Evolutionary conservation across 2,113 vertebrate species (phyloP).

Genomic region (Pachypanchax playfairii): DNA sequence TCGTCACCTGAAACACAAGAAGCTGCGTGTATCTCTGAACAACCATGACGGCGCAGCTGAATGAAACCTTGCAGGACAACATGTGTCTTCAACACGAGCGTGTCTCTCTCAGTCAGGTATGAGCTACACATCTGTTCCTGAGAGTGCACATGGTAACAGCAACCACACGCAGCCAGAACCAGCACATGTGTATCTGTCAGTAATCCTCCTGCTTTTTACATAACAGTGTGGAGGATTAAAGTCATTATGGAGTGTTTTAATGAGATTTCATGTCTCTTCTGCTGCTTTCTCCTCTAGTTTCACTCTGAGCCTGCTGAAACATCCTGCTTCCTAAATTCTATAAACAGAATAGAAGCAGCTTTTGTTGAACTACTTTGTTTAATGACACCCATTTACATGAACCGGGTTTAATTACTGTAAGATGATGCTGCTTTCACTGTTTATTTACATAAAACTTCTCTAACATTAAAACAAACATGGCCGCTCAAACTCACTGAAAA

Average conservation of each 20-base stretch:
- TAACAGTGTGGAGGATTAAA: slow-evolving; percentile 68
- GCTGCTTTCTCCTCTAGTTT: slow-evolving; percentile 12
- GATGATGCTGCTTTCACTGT: slow-evolving; percentile 4
- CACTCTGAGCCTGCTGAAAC: slow-evolving; percentile 22
- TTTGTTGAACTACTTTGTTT: slow-evolving; percentile 41
- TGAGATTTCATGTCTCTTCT: slow-evolving; percentile 48
- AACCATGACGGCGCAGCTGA: too few species aligned
- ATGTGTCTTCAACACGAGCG: too few species aligned
- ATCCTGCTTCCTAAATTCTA: slow-evolving; percentile 24
- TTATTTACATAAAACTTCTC: neutral
- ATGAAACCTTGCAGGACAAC: too few species aligned
- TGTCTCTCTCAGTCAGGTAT: neutral
- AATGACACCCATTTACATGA: slow-evolving; percentile 38
- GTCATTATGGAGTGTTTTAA: slow-evolving; percentile 60
- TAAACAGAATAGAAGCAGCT: slow-evolving; percentile 17
- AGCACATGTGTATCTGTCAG: slow-evolving; percentile 26
- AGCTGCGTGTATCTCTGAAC: too few species aligned
- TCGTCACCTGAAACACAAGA: too few species aligned
- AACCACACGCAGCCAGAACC: neutral
- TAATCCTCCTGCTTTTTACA: slow-evolving; percentile 62
- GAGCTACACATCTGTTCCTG: neutral
- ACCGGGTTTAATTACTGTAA: slow-evolving; percentile 31
- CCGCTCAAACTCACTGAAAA: neutral
- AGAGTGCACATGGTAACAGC: neutral
- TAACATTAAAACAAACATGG: too few species aligned